Evolutionary conservation across 2,888 invertebrate genomes (phyloP).

Genomic region (Entomobrya proxima): DNA sequence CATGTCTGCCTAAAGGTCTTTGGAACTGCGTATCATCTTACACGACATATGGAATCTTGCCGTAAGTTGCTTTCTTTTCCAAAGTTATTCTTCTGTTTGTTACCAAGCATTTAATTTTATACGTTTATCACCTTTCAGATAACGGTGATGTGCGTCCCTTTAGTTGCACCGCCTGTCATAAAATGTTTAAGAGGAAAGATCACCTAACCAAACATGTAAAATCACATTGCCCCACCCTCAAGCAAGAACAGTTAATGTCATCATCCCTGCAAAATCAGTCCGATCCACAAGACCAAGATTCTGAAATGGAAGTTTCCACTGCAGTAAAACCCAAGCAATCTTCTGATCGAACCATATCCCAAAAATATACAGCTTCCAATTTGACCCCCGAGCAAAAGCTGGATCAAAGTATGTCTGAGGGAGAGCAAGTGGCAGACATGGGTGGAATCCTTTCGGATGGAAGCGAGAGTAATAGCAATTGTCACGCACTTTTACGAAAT

Average conservation of each 20-base stretch:
- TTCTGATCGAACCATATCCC: no score
- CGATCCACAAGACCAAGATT: no score
- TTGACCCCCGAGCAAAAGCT: no score
- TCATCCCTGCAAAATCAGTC: no score
- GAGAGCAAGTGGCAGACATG: no score
- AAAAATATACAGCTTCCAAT: no score
- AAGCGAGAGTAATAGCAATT: neutral
- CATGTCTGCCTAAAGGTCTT: conserved; percentile 74
- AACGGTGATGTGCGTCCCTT: conserved; percentile 72
- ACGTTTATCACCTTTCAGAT: conserved; percentile 9
- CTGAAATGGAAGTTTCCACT: no score
- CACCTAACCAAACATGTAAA: conserved; percentile 73
- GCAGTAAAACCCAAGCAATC: no score
- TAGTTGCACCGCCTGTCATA: conserved; percentile 68
- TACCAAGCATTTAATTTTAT: neutral
- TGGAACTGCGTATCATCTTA: conserved; percentile 72
- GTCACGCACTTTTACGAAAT: conserved; percentile 26
- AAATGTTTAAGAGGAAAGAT: conserved; percentile 73
- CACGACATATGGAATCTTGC: conserved; percentile 72
- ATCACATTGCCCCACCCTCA: conserved; percentile 66
- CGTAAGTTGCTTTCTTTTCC: conserved; percentile 23
- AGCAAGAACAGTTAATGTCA: neutral
- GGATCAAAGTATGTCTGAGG: no score
- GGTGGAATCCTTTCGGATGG: conserved; percentile 11
- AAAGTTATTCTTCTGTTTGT: neutral